Percentiles rank a stretch among this genome's conserved stretches.
These are phyloP conservation scores for Saturnia pavonia DNA, from an alignment of 2,888 invertebrate species.

Conservation along the genomic window DNA sequence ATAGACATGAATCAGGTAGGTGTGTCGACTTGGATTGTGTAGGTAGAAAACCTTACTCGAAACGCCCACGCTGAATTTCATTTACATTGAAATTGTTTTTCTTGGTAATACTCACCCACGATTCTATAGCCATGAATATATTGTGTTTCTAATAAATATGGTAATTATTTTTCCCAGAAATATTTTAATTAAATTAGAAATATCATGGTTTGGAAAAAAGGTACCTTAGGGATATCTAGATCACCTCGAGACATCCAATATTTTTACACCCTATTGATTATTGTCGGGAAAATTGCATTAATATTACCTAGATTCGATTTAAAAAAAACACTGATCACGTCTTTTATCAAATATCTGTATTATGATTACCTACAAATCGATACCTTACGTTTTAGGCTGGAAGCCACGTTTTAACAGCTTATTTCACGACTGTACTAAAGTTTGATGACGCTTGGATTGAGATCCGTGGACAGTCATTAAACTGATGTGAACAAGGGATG, in stretches of 20 bases:
- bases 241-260: no score
- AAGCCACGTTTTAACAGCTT: neutral
- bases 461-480: neutral
- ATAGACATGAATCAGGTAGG: neutral
- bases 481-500: neutral
- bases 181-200: neutral
- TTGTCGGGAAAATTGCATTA: neutral
- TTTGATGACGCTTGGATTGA: neutral
- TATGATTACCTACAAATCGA: neutral
- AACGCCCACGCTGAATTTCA: neutral
- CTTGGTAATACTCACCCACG: neutral
- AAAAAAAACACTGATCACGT: neutral
- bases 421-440: neutral
- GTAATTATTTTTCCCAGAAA: neutral
- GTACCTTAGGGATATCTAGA: no score
- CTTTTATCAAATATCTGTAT: neutral
- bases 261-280: no score
- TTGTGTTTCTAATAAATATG: neutral
- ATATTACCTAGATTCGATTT: neutral
- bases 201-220: neutral
- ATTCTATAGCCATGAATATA: neutral
- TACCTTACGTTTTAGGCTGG: neutral
- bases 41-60: neutral
- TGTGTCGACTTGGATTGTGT: neutral
- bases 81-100: constrained; percentile 7